These are phyloP conservation scores for Nesoenas mayeri DNA, from an alignment of 2,113 vertebrate species.

Conservation along the genomic window DNA sequence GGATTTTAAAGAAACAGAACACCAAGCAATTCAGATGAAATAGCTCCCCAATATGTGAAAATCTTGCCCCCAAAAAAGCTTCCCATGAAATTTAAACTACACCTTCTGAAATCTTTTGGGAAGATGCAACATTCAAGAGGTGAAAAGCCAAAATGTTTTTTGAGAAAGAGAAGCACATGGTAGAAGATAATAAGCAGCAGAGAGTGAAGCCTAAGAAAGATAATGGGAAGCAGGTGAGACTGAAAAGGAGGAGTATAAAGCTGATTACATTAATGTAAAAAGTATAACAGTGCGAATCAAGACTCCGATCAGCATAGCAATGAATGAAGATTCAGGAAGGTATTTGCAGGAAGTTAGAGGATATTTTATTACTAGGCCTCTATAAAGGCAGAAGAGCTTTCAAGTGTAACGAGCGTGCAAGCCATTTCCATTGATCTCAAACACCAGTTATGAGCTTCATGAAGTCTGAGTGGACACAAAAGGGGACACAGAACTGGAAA, in stretches of 20 bases:
- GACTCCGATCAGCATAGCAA: background rate
- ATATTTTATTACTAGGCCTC: background rate
- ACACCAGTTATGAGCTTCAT: background rate
- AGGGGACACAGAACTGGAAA: background rate
- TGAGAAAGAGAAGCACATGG: background rate
- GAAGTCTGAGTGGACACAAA: fast-evolving
- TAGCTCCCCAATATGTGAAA: fast-evolving
- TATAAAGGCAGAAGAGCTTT: background rate
- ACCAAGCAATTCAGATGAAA: background rate
- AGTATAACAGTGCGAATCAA: background rate
- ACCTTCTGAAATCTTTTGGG: background rate
- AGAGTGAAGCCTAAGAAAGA: background rate
- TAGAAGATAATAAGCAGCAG: background rate
- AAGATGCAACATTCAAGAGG: background rate
- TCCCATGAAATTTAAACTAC: background rate
- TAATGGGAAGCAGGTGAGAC: background rate
- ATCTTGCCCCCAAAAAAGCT: background rate
- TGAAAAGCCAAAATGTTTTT: background rate
- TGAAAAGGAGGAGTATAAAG: background rate
- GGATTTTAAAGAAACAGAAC: background rate
- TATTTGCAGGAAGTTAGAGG: background rate
- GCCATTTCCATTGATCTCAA: background rate
- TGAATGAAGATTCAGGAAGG: background rate
- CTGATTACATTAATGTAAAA: background rate
- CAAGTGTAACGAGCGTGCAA: background rate